Evolutionary conservation across 2,888 invertebrate species (phyloP).

Genomic region (Tetranychus piercei): DNA sequence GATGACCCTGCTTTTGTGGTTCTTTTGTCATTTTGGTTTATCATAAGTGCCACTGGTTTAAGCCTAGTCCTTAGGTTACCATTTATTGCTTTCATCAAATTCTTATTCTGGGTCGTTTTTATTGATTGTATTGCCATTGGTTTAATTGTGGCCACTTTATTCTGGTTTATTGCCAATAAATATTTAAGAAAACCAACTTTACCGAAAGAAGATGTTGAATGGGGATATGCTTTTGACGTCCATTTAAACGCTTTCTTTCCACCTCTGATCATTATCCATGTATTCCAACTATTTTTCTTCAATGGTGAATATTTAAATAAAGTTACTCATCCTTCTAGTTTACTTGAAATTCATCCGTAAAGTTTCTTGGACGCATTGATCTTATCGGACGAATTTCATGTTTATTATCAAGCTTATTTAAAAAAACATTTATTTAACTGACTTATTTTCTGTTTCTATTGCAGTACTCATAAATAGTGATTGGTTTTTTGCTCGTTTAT

Average conservation of each 20-base stretch:
- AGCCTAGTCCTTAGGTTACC: constrained; percentile 54
- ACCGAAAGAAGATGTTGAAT: constrained; percentile 64
- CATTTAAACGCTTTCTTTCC: constrained; percentile 97
- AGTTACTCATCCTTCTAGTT: too few relatives aligned
- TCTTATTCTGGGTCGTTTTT: constrained; percentile 74
- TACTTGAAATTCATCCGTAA: not conserved
- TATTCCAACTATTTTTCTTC: constrained; percentile 72
- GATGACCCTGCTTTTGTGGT: constrained; percentile 98
- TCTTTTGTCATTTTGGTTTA: constrained; percentile 62
- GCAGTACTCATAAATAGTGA: constrained; percentile 52
- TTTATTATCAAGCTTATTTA: not conserved
- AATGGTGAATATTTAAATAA: constrained; percentile 33
- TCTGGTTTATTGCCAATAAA: constrained; percentile 69
- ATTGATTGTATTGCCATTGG: constrained; percentile 84
- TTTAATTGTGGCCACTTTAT: constrained; percentile 60
- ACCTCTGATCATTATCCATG: constrained; percentile 76
- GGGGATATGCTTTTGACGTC: constrained; percentile 96
- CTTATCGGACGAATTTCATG: not conserved
- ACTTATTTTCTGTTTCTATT: constrained; percentile 21
- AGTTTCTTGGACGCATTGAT: not conserved
- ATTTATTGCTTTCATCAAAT: constrained; percentile 46
- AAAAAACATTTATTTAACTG: not conserved
- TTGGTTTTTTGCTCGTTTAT: constrained; percentile 56
- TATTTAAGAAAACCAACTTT: constrained; percentile 49
- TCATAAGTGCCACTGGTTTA: constrained; percentile 74